These are phyloP conservation scores for Megalops cyprinoides DNA, from an alignment of 2,797 vertebrate species.

Conservation along the genomic window DNA sequence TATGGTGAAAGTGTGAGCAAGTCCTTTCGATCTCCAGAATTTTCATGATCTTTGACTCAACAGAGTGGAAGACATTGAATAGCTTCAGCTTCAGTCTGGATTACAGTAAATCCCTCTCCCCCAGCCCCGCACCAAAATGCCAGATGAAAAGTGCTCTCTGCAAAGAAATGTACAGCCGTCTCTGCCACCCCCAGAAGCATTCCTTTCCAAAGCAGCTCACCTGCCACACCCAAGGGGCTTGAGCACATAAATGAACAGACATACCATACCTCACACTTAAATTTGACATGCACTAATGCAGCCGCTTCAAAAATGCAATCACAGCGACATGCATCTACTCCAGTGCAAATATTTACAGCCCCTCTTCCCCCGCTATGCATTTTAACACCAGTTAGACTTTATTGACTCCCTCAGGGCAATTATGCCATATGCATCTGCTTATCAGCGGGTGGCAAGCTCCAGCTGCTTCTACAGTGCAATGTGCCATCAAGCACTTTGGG, in stretches of 20 bases:
- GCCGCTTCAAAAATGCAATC: neutral
- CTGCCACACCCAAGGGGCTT: too few relatives aligned
- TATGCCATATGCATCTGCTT: constrained; percentile 43
- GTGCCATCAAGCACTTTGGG: constrained; percentile 43
- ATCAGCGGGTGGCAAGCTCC: constrained; percentile 44
- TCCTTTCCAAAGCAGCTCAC: neutral
- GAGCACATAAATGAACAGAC: constrained; percentile 14
- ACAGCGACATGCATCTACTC: constrained; percentile 30
- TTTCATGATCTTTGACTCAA: too few relatives aligned
- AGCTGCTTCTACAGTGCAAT: constrained; percentile 43
- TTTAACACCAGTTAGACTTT: constrained; percentile 40
- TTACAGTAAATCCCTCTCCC: neutral
- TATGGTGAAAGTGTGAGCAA: too few relatives aligned
- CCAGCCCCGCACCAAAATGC: neutral
- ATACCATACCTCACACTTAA: neutral
- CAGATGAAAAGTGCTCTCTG: neutral
- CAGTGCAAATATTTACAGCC: constrained; percentile 38
- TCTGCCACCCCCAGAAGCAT: neutral
- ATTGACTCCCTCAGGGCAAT: constrained; percentile 44
- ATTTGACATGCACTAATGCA: neutral
- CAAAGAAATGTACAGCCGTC: neutral
- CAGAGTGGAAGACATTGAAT: neutral
- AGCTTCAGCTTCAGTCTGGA: neutral
- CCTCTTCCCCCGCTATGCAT: constrained; percentile 41
- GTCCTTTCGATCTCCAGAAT: too few relatives aligned